phyloP scores from a whole-genome alignment of 2,113 vertebrate species.

The Reinhardtius hippoglossoides region DNA sequence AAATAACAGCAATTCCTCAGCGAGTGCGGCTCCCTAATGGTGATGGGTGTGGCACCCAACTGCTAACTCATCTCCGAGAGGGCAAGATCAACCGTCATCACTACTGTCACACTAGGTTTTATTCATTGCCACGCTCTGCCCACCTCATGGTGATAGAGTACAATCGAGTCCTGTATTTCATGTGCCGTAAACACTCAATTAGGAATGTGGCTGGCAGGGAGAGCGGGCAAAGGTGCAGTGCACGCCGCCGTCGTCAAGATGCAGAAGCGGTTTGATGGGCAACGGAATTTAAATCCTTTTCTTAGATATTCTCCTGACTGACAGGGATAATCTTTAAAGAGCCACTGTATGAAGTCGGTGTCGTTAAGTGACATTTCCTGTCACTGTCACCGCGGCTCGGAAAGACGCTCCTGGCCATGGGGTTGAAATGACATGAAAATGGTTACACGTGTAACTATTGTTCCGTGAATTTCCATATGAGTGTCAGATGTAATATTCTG shows the following conservation, averaged over 20 bases:
- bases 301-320: background rate
- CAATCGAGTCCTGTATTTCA: conserved; percentile 62
- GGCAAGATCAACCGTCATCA: conserved; percentile 71
- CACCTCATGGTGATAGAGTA: conserved; percentile 63
- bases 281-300: conserved; percentile 3
- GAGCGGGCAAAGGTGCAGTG: conserved; percentile 32
- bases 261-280: conserved; percentile 11
- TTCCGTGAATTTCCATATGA: background rate
- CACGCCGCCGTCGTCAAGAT: background rate
- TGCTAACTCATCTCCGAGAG: conserved; percentile 73
- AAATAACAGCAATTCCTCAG: conserved; percentile 68
- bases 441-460: background rate
- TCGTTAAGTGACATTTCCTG: background rate
- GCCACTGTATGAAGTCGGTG: background rate
- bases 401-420: background rate
- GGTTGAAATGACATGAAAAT: background rate
- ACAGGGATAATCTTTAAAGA: background rate
- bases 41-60: conserved; percentile 75
- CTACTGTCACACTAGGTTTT: conserved; percentile 68
- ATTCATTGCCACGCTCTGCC: conserved; percentile 66
- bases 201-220: conserved; percentile 54
- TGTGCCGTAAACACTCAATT: conserved; percentile 56
- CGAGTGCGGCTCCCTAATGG: conserved; percentile 63
- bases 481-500: background rate
- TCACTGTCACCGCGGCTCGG: background rate